phyloP scores from a whole-genome alignment of 2,888 invertebrate genomes.

The Flabesymbios commensalis region DNA sequence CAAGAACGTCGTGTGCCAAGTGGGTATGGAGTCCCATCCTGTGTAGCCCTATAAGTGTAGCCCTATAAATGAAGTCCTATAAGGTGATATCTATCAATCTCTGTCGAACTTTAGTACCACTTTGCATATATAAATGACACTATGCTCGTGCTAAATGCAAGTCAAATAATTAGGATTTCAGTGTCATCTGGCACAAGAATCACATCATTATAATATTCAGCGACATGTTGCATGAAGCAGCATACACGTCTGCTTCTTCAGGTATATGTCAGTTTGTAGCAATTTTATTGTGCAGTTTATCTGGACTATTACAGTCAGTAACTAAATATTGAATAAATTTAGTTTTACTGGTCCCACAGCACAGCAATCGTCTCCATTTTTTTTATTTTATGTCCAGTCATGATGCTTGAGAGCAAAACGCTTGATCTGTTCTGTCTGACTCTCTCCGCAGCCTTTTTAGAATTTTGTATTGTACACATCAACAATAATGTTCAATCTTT shows the following conservation, averaged over 20 bases:
- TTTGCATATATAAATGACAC: not conserved
- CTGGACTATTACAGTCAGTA: conserved; percentile 16
- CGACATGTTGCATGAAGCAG: too few species aligned
- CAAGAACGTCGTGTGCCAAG: too few species aligned
- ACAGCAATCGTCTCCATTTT: conserved; percentile 18
- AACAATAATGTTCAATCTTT: too few species aligned
- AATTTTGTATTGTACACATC: conserved; percentile 24
- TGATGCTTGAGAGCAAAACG: conserved; percentile 14
- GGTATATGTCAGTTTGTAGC: too few species aligned
- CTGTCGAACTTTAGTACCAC: too few species aligned
- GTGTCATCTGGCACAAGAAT: conserved; percentile 27
- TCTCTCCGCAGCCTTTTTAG: conserved; percentile 21
- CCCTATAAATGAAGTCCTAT: too few species aligned
- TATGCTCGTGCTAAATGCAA: conserved; percentile 13
- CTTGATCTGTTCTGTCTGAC: conserved; percentile 10
- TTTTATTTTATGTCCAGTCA: conserved; percentile 20
- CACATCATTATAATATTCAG: conserved; percentile 4
- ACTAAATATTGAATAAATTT: conserved; percentile 20
- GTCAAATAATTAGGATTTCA: conserved; percentile 25
- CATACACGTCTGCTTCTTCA: too few species aligned
- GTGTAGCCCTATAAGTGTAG: too few species aligned
- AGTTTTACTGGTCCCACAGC: conserved; percentile 8
- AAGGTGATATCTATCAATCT: too few species aligned
- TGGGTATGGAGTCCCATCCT: too few species aligned
- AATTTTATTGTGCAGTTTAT: too few species aligned